Conservation (phyloP, 2,888 invertebrate species). For the Callinectes sapidus region DNA sequence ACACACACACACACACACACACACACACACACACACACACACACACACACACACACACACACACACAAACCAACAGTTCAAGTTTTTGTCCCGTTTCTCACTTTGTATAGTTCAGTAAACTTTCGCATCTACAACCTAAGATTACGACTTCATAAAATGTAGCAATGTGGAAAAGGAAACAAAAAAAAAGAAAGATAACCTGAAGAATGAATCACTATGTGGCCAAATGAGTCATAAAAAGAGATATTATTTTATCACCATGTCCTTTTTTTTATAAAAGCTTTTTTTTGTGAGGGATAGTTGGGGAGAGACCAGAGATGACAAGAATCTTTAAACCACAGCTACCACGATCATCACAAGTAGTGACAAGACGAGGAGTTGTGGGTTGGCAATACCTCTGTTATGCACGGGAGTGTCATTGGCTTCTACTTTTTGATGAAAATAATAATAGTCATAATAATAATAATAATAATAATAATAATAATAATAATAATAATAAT, state of each 20-base stretch:
- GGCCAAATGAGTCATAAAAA: neutral
- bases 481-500: neutral
- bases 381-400: neutral
- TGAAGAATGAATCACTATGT: neutral
- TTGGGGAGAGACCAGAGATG: neutral
- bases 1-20: constrained; percentile 34
- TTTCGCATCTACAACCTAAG: neutral
- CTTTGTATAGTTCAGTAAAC: neutral
- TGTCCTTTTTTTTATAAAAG: neutral
- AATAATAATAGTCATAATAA: neutral
- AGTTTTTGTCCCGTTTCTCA: neutral
- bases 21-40: constrained; percentile 41
- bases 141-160: constrained; percentile 10
- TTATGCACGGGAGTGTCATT: neutral
- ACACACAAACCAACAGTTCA: neutral
- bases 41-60: constrained; percentile 22
- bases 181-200: neutral
- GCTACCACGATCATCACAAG: neutral
- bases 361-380: neutral
- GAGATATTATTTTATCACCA: neutral
- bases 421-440: neutral
- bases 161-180: neutral
- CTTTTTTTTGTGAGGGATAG: neutral
- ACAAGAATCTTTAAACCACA: neutral
- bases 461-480: neutral